Evolutionary conservation across 2,113 vertebrate genomes (phyloP).

Genomic region (Phoenicopterus ruber): DNA sequence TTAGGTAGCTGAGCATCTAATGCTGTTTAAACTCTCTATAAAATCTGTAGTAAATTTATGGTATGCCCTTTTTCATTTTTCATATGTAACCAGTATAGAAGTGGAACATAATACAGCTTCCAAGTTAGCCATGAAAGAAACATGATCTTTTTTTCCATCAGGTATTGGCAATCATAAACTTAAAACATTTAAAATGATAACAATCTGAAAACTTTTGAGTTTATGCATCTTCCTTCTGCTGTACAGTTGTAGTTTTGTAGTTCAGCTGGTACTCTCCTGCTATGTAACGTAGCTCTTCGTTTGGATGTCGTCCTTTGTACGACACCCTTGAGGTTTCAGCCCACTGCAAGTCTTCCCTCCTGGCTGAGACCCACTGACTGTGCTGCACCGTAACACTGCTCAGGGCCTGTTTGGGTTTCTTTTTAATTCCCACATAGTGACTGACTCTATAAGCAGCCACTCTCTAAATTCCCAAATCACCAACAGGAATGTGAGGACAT

Average conservation of each 20-base stretch:
- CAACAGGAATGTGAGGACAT: conserved; percentile 13
- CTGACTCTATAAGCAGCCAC: background rate
- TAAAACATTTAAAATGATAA: background rate
- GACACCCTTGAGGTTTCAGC: conserved; percentile 7
- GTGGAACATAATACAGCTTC: background rate
- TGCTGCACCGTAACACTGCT: background rate
- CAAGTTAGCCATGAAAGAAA: conserved; percentile 10
- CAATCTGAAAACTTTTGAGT: background rate
- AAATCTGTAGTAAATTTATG: background rate
- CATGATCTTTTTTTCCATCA: background rate
- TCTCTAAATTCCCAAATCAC: conserved; percentile 16
- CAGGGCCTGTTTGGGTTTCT: background rate
- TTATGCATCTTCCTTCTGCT: background rate
- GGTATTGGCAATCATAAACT: background rate
- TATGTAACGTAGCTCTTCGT: background rate
- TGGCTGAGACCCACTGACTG: background rate
- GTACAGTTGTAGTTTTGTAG: background rate
- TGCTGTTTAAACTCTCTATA: background rate
- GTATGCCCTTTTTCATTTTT: background rate
- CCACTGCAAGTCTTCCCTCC: background rate
- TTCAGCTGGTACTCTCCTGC: background rate
- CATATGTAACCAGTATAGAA: background rate
- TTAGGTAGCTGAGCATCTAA: background rate
- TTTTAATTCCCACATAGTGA: background rate
- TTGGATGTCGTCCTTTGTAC: background rate